A percentile compares a stretch with the other conserved stretches of the same genome.
phyloP scores from a whole-genome alignment of 1,140 invertebrate genomes.

The Hypsibius dujardini region DNA sequence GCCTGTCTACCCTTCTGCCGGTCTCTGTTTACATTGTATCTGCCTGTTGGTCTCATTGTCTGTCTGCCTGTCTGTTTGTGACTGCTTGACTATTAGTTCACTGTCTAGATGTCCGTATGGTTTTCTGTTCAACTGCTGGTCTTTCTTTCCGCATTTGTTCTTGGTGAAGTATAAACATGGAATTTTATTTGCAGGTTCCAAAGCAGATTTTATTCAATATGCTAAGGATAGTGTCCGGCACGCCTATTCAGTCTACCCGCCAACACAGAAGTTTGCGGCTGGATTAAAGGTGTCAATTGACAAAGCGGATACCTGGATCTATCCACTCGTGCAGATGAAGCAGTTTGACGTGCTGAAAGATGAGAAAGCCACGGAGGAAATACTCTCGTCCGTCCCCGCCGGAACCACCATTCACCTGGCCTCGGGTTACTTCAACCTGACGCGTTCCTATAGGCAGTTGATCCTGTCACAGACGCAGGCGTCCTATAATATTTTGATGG shows the following conservation, averaged over 20 bases:
- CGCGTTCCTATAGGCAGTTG: slow-evolving; percentile 59
- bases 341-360: slow-evolving; percentile 66
- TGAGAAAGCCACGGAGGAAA: slow-evolving; percentile 45
- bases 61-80: too few species aligned
- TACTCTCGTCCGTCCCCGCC: slow-evolving; percentile 35
- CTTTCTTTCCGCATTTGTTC: too few species aligned
- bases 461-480: slow-evolving; percentile 53
- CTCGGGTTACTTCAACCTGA: slow-evolving; percentile 94
- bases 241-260: not conserved
- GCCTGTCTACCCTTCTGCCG: too few species aligned
- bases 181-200: too few species aligned
- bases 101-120: too few species aligned
- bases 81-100: too few species aligned
- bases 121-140: too few species aligned
- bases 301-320: slow-evolving; percentile 62
- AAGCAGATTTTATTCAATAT: too few species aligned
- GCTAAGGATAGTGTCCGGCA: not conserved
- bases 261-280: slow-evolving; percentile 10
- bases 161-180: too few species aligned
- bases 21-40: too few species aligned
- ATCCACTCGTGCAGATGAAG: slow-evolving; percentile 85
- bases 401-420: slow-evolving; percentile 49
- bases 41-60: too few species aligned
- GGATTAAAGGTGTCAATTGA: slow-evolving; percentile 16
- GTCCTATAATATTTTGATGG: slow-evolving; percentile 63